These are phyloP conservation scores for Enteromius treurensis DNA, from an alignment of 2,797 vertebrate genomes.

Conservation along the genomic window DNA sequence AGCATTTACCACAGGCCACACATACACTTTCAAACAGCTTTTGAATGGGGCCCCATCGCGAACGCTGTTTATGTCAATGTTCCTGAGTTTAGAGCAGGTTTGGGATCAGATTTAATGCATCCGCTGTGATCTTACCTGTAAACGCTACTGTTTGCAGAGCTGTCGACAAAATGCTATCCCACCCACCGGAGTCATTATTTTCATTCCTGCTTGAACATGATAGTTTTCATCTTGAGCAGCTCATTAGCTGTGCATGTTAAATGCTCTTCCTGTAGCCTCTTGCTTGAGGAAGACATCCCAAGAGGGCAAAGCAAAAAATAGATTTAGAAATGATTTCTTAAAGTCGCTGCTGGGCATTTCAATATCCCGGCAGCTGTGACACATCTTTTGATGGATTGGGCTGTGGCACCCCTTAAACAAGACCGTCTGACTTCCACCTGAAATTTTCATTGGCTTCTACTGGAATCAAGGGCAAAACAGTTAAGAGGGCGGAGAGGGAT, in stretches of 20 bases:
- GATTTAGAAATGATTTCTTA: not conserved
- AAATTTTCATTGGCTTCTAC: slow-evolving; percentile 26
- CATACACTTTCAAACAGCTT: slow-evolving; percentile 36
- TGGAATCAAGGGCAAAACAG: slow-evolving; percentile 15
- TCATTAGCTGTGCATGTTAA: slow-evolving; percentile 45
- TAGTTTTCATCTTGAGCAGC: slow-evolving; percentile 35
- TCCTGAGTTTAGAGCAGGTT: slow-evolving; percentile 3
- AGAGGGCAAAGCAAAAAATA: slow-evolving; percentile 1
- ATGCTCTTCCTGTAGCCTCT: not conserved
- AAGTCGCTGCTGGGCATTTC: slow-evolving; percentile 29
- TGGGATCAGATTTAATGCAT: slow-evolving; percentile 5
- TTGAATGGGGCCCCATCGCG: slow-evolving; percentile 30
- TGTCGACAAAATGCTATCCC: slow-evolving; percentile 5
- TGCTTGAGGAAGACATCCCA: not conserved
- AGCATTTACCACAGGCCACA: slow-evolving; percentile 50
- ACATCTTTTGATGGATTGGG: slow-evolving; percentile 27
- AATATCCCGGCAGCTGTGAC: slow-evolving; percentile 5
- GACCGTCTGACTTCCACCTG: slow-evolving; percentile 8
- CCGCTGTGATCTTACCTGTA: slow-evolving; percentile 21
- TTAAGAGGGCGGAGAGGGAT: slow-evolving; percentile 6
- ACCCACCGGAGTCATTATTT: slow-evolving; percentile 44
- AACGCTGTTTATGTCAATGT: slow-evolving; percentile 10
- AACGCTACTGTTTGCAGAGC: not conserved
- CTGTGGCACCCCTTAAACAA: not conserved
- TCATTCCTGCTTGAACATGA: slow-evolving; percentile 17